Base-by-base conservation (phyloP, 1,140 invertebrate species). In the Dysdera silvatica region DNA sequence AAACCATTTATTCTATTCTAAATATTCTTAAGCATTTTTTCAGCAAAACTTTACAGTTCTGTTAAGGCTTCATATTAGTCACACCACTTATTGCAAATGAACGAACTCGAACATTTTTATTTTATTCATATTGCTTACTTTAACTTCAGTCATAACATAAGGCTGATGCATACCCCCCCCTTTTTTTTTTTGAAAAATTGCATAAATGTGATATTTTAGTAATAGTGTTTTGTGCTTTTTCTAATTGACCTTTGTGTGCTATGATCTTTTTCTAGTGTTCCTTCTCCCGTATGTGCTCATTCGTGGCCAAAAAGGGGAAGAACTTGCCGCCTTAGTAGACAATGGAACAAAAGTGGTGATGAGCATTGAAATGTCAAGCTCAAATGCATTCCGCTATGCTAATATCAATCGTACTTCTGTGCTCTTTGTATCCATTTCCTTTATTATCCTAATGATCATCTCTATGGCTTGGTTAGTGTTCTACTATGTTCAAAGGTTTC, bases 391-490 rank as follows among this genome's bases (percentile, higher is more conserved):
- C 58, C 78, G 79, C 53, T 77, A 78, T 68, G 73, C 71, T 31
- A 84, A 80, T 67, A 85, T 85, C 54, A 86, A 86, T 72, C 87
- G 87, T 68, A 89, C 87, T 14, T 91, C 89, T 1, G 89, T 94
- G 58, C 77, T 95, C 49, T 95, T 95, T 76, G 91, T 95, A 4
- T 92, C 90, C 23, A 89, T 95, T 63, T 94, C 91, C 1, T 95
- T 95, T 77, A 93, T 95, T 66, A 87, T 95, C 43, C 80, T 95
- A 52, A 93, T 95, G 88, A 85, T 95, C 61, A 93, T 95, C 40
- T 93, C 89, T 1, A 77, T 95, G 61, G 88, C 90, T 2, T 95
- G 92, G 92, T 82, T 95, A 2, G 84, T 94, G 20, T 95, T 95
- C 77, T 95, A 95, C 79, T 95, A 95, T 75, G 86, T 95, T 37